Evolutionary conservation across 1,140 invertebrate species (phyloP).

Genomic region (Macrotrachela quadricornifera): DNA sequence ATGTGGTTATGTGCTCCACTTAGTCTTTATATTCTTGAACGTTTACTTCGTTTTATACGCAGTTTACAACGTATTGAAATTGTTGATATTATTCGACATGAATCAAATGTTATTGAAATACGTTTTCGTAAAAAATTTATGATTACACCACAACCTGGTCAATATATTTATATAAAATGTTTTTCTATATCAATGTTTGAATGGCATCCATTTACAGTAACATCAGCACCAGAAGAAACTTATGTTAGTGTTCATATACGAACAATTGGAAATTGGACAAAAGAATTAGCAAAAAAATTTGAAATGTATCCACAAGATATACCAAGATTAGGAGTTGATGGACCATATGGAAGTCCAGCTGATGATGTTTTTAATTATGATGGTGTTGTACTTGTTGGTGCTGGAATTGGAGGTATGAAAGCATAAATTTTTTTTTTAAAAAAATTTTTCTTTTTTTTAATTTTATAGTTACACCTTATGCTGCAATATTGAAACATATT

Average conservation of each 20-base stretch:
- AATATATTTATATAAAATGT: constrained; percentile 27
- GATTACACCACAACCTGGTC: constrained; percentile 15
- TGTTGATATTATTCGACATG: constrained; percentile 23
- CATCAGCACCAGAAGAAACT: constrained; percentile 23
- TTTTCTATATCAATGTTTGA: constrained; percentile 21
- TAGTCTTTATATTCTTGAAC: constrained; percentile 23
- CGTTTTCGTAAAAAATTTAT: constrained; percentile 21
- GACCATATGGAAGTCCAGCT: constrained; percentile 71
- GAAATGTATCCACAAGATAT: not conserved
- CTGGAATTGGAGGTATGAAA: constrained; percentile 1
- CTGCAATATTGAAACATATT: constrained; percentile 87
- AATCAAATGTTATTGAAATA: constrained; percentile 26
- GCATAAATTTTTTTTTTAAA: no score
- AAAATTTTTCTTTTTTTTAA: not conserved
- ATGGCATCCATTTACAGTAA: constrained; percentile 32
- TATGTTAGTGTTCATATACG: constrained; percentile 27
- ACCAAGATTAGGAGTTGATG: constrained; percentile 30
- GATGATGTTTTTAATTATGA: constrained; percentile 13
- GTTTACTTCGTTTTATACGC: constrained; percentile 18
- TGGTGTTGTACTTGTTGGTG: not conserved
- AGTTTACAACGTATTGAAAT: constrained; percentile 19
- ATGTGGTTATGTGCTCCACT: constrained; percentile 23
- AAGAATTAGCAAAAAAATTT: constrained; percentile 11
- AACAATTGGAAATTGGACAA: constrained; percentile 28
- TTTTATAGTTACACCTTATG: constrained; percentile 69